phyloP scores from a whole-genome alignment of 2,113 vertebrate species.

The Phyllostomus hastatus region DNA sequence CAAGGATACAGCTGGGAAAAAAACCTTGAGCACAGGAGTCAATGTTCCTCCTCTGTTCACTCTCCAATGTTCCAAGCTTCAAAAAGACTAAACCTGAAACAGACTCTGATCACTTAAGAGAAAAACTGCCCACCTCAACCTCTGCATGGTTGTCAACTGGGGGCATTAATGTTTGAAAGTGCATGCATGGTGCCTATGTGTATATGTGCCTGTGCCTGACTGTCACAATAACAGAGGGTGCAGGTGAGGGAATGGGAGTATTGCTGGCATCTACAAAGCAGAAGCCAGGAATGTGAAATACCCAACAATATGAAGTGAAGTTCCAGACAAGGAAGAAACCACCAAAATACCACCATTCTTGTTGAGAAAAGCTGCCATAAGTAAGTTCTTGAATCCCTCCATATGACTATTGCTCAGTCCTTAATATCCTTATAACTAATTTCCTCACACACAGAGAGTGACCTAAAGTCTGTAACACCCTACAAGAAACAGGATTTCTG shows the following conservation, averaged over 20 bases:
- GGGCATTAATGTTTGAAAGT: not conserved
- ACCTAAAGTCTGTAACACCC: not conserved
- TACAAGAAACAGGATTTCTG: not conserved
- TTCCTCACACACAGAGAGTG: not conserved
- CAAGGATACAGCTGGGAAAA: not conserved
- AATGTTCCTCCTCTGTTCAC: not conserved
- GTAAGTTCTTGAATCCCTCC: not conserved
- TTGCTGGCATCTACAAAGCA: not conserved
- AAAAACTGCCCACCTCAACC: not conserved
- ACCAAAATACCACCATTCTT: not conserved
- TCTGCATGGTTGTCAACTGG: not conserved
- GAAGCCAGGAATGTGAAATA: not conserved
- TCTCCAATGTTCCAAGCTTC: not conserved
- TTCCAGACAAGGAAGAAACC: not conserved
- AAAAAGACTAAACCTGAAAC: not conserved
- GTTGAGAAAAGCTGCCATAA: not conserved
- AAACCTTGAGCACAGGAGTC: not conserved
- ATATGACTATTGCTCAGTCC: not conserved
- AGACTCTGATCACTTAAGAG: not conserved
- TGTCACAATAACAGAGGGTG: not conserved
- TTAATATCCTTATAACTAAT: not conserved
- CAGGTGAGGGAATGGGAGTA: not conserved
- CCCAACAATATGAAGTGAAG: not conserved
- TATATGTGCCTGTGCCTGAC: not conserved
- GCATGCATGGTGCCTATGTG: not conserved